Evolutionary conservation across 2,888 invertebrate species (phyloP), one percentile per base, ranked within the genome.

Genomic region (Yponomeuta plumbellus): DNA sequence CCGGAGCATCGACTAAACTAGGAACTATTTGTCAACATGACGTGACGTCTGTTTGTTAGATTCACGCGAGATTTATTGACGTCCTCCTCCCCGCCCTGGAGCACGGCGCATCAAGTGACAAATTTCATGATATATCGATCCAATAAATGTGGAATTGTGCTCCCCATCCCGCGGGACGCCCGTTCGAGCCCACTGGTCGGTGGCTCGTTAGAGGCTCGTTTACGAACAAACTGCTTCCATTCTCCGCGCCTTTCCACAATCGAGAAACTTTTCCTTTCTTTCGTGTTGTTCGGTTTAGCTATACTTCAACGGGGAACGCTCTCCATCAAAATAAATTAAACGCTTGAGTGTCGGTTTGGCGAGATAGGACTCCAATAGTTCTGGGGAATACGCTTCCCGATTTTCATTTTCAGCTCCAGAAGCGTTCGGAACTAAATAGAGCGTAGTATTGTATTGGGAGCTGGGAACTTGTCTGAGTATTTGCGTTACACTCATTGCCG

Each of bases 1-100:
- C 56, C 56, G 34, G 58, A 67, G 58, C 59, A 66, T 68, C 26
- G 11, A 40, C 57, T 65, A 66, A 64, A 44, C 52, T 64, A 66
- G 40, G 40, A 26, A 65, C 56, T 64, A 63, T 52, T 61, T 26
- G 56, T 56, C 61, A 56, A 67, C 59, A 44, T 64, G 65, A 65
- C 64, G 65, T 59, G 59, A 59, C 22, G 34, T 39, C 34, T 62
- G 40, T 62, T 39, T 62, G 34, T 62, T 23, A 39, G 34, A 39
- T 39, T 62, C 20, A 40, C 26, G 20, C 26, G 34, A 39, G 34
- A 39, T 39, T 62, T 39, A 40, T 62, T 39, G 62, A 62, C 44
- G 44, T 17, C 20, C 62, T n/a, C 34, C 56, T 17, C 58, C 17
- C 21, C 34, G 20, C 23, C 26, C 39, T n/a, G 17, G 44, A 13